These are phyloP conservation scores for Eidolon helvum DNA, from an alignment of 2,113 vertebrate species.

Conservation along the genomic window DNA sequence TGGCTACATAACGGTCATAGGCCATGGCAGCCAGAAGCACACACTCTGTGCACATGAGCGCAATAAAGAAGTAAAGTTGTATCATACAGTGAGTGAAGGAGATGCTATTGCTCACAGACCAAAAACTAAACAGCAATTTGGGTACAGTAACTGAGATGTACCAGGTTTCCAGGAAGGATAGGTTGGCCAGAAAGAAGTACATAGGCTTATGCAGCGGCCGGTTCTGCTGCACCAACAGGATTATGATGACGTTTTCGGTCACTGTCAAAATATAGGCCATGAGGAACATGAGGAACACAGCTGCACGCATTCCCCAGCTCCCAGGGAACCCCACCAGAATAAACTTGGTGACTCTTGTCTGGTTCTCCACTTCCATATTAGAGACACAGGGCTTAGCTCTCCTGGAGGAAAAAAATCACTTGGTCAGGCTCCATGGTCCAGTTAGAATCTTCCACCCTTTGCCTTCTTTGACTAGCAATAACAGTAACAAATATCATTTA, in stretches of 20 bases:
- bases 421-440: not conserved
- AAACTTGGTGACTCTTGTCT: constrained; percentile 71
- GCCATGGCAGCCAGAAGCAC: constrained; percentile 80
- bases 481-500: not conserved
- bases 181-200: constrained; percentile 79
- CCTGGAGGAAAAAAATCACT: not conserved
- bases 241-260: constrained; percentile 72
- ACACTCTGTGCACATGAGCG: constrained; percentile 79
- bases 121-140: constrained; percentile 74
- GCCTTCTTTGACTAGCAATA: not conserved
- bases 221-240: constrained; percentile 69
- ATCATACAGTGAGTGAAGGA: constrained; percentile 77
- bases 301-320: constrained; percentile 29
- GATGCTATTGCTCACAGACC: constrained; percentile 69
- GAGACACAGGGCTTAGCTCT: not conserved
- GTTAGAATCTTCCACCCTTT: not conserved
- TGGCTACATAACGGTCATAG: constrained; percentile 76
- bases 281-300: constrained; percentile 70
- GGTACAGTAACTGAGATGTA: constrained; percentile 80
- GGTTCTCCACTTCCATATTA: constrained; percentile 68
- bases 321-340: constrained; percentile 77
- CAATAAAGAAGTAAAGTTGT: constrained; percentile 81
- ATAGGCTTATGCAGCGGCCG: constrained; percentile 75
- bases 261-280: constrained; percentile 73
- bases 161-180: constrained; percentile 81